Evolutionary conservation across 2,797 vertebrate genomes (phyloP), one percentile per base, ranked within the genome.

Genomic region (Zenarchopterus dispar): DNA sequence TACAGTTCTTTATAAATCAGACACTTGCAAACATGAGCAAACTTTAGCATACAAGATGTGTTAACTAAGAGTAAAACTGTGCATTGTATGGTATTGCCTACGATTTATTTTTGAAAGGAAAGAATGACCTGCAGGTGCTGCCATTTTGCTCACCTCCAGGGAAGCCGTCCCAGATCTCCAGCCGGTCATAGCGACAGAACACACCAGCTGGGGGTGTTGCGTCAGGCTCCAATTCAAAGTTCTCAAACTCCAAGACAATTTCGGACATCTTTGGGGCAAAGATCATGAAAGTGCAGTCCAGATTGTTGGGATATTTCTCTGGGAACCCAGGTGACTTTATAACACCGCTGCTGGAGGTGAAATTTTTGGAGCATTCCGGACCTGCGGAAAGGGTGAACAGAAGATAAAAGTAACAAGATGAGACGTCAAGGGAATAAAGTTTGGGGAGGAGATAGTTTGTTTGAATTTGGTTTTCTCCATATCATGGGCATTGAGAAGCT

Each of bases 111-210:
- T 31, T 7, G 8, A 9, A 3, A 7, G 8, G 8, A 9, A 7
- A 31, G 28, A 28, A 28, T 10, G 11, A 36, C 9, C 33, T 36
- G 33, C 11, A 13, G 5, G 28, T 1, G 28, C 7, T 11, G 9
- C 33, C 11, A 10, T 36, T 36, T 36, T 36, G 44, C 44, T 93
- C 92, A 99, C 98, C 97, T 79, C 96, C 96, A 0, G 97, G 96
- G 85, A 99, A 97, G 65, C 98, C 98, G 44, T 99, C 98, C 98
- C 98, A 99, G 89, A 99, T 96, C 90, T 99, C 98, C 73, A 99
- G 88, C 49, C 96, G 93, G 91, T 99, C 98, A 24, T 96, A 99
- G 56, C 97, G 96, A 83, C 98, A 99, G 84, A 95, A 94, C 1
- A 94, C 93, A 28, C 97, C 96, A 2, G 93, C 88, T 0, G 95